Conservation (phyloP, 2,888 invertebrate genomes). For the Machimus atricapillus region DNA sequence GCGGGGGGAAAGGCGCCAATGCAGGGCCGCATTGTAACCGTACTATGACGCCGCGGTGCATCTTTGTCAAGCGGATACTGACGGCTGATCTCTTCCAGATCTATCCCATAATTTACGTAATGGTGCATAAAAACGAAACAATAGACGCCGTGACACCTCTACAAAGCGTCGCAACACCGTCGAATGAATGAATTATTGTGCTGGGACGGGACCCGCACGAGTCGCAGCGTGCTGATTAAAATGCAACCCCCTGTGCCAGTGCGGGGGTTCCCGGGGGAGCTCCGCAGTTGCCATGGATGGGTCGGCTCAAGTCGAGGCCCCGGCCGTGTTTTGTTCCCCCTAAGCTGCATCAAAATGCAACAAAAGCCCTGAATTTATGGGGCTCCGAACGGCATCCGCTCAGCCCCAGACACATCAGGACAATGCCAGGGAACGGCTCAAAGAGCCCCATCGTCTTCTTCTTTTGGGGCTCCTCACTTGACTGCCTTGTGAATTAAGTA, state of each 20-base stretch:
- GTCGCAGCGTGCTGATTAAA: not conserved
- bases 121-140: not conserved
- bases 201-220: not conserved
- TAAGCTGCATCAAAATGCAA: not conserved
- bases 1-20: not conserved
- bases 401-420: not conserved
- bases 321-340: not conserved
- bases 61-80: slow-evolving; percentile 7
- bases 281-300: not conserved
- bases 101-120: not conserved
- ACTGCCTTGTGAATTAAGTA: not conserved
- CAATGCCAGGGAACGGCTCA: not conserved
- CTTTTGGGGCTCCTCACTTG: not conserved
- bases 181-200: slow-evolving; percentile 5
- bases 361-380: not conserved
- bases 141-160: not conserved
- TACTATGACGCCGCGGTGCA: not conserved
- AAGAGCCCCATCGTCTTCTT: not conserved
- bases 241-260: not conserved
- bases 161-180: slow-evolving; percentile 4
- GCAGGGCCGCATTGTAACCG: not conserved
- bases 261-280: not conserved
- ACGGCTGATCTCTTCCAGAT: slow-evolving; percentile 2
- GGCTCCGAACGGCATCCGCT: not conserved
- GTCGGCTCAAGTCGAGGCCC: not conserved